Evolutionary conservation across 2,113 vertebrate species (phyloP).

Genomic region (Eublepharis macularius): DNA sequence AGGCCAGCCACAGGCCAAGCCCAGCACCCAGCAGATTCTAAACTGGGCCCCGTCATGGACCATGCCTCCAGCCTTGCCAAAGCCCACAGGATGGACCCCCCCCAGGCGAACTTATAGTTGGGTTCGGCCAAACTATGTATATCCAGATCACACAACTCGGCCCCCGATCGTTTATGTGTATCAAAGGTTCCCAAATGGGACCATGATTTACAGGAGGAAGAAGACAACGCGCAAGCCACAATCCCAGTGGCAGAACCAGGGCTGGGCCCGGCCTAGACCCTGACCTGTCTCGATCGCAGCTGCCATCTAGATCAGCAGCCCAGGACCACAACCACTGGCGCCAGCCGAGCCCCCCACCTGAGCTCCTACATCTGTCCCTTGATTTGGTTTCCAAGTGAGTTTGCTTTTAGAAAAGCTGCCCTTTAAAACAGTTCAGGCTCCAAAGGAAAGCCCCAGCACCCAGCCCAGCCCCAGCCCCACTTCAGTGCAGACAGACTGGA

Average conservation of each 20-base stretch:
- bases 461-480: no score
- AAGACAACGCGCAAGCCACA: neutral
- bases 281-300: no score
- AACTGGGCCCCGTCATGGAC: no score
- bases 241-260: neutral
- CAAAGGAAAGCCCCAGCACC: no score
- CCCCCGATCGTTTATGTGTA: no score
- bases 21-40: neutral
- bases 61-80: no score
- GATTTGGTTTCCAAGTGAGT: neutral
- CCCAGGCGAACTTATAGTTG: no score
- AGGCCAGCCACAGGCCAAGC: neutral
- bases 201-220: neutral
- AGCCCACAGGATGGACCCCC: no score
- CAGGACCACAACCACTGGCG: neutral
- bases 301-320: neutral
- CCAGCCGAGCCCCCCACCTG: neutral
- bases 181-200: neutral
- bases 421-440: neutral
- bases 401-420: neutral
- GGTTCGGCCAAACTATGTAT: no score
- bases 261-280: neutral
- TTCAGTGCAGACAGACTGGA: no score
- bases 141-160: no score
- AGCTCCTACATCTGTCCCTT: neutral